These are phyloP conservation scores for Saxidomus purpurata DNA, from an alignment of 1,140 invertebrate genomes.

Conservation along the genomic window DNA sequence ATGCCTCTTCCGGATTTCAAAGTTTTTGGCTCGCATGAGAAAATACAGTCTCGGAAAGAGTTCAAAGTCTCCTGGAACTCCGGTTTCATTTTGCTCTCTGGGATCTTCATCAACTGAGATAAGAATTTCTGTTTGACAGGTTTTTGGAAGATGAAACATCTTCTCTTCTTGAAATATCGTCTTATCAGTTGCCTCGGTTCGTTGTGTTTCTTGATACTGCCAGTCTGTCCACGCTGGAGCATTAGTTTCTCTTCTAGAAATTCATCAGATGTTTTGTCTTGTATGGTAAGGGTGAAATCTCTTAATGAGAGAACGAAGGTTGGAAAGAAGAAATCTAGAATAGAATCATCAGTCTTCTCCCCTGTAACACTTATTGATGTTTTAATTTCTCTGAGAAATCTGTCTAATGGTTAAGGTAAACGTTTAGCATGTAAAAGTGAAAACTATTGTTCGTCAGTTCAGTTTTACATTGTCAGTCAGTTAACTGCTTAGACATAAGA, in stretches of 20 bases:
- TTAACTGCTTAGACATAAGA: too few relatives aligned
- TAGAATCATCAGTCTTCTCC: not conserved
- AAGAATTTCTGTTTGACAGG: not conserved
- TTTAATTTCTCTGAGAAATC: not conserved
- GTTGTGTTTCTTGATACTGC: not conserved
- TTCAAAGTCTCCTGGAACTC: not conserved
- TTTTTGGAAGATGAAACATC: not conserved
- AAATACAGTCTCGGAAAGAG: not conserved
- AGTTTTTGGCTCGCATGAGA: not conserved
- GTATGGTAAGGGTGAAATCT: not conserved
- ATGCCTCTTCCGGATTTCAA: not conserved
- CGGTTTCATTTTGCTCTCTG: not conserved
- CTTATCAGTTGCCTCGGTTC: not conserved
- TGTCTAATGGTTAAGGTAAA: not conserved
- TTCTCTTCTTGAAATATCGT: not conserved
- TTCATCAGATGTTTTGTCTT: not conserved
- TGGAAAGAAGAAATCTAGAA: slow-evolving; percentile 23
- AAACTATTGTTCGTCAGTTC: too few relatives aligned
- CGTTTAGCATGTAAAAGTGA: too few relatives aligned
- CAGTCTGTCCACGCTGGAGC: not conserved
- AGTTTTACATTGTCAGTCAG: too few relatives aligned
- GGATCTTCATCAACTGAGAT: not conserved
- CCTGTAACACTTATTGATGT: not conserved
- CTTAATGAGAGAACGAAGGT: not conserved
- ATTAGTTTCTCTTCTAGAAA: not conserved